Evolutionary conservation across 1,140 invertebrate genomes (phyloP).

Genomic region (Halesus radiatus): DNA sequence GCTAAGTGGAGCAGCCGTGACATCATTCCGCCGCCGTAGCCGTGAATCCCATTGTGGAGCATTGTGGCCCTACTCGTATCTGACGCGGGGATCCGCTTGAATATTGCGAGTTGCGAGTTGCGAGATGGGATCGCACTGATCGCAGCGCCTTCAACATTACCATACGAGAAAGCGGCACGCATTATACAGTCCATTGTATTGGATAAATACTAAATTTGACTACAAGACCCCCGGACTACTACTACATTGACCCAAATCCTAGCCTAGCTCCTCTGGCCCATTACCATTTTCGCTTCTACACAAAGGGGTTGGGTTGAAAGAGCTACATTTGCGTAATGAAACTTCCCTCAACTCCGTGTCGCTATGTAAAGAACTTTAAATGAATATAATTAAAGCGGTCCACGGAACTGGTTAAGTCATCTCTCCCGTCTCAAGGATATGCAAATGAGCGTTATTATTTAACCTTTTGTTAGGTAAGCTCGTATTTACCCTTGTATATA

Average conservation of each 20-base stretch:
- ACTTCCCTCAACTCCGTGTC: conserved; percentile 46
- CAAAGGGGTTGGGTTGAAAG: conserved; percentile 42
- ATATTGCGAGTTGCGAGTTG: conserved; percentile 27
- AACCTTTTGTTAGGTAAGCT: conserved; percentile 50
- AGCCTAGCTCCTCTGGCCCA: conserved; percentile 18
- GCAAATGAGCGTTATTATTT: conserved; percentile 57
- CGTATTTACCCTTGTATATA: conserved; percentile 31
- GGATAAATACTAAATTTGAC: conserved; percentile 13
- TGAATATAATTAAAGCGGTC: conserved; percentile 56
- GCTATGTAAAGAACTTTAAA: conserved; percentile 54
- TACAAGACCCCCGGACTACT: conserved; percentile 5
- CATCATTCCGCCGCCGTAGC: conserved; percentile 18
- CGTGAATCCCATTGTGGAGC: conserved; percentile 33
- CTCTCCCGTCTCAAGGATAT: conserved; percentile 50
- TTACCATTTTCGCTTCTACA: conserved; percentile 43
- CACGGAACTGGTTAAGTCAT: conserved; percentile 51
- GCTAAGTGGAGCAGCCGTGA: conserved; percentile 42
- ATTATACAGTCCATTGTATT: neutral
- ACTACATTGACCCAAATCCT: conserved; percentile 51
- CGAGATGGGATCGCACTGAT: too few relatives aligned
- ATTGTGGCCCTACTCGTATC: conserved; percentile 4
- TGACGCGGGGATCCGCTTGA: conserved; percentile 38
- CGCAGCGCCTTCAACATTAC: neutral
- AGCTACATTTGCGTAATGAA: conserved; percentile 54
- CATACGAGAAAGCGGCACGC: neutral